Evolutionary conservation across 2,113 vertebrate genomes (phyloP).

Genomic region (Micronycteris hirsuta): DNA sequence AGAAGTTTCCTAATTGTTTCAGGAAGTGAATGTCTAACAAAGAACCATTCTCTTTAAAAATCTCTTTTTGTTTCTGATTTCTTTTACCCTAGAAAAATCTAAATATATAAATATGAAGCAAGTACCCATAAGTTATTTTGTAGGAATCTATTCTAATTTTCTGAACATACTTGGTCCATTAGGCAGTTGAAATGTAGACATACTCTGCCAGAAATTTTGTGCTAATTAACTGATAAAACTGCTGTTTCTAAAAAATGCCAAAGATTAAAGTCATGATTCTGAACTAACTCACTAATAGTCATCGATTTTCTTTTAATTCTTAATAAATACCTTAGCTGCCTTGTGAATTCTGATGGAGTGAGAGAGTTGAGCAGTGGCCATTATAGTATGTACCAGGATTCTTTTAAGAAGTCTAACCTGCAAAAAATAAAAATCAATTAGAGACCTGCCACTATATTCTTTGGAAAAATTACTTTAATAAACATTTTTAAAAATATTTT

Average conservation of each 20-base stretch:
- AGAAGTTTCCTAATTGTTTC: slow-evolving; percentile 38
- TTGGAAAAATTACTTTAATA: slow-evolving; percentile 23
- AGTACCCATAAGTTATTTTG: neutral
- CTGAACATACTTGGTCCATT: slow-evolving; percentile 19
- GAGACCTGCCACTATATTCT: neutral
- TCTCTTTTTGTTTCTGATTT: slow-evolving; percentile 18
- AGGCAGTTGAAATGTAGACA: slow-evolving; percentile 32
- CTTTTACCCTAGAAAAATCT: slow-evolving; percentile 35
- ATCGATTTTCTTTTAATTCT: slow-evolving; percentile 57
- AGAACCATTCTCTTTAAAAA: slow-evolving; percentile 17
- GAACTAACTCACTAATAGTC: slow-evolving; percentile 41
- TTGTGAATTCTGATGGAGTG: slow-evolving; percentile 50
- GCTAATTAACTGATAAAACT: slow-evolving; percentile 48
- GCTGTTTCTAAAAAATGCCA: neutral
- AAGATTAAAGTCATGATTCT: slow-evolving; percentile 45
- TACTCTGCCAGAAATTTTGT: neutral
- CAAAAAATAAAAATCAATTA: slow-evolving; percentile 6
- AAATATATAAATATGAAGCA: slow-evolving; percentile 31
- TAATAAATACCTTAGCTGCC: slow-evolving; percentile 75
- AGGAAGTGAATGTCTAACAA: slow-evolving; percentile 33
- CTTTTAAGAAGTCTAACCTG: slow-evolving; percentile 53
- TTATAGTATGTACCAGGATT: slow-evolving; percentile 54
- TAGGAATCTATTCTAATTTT: slow-evolving; percentile 47
- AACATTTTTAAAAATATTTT: neutral
- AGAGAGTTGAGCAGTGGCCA: slow-evolving; percentile 75